phyloP scores from a whole-genome alignment of 2,113 vertebrate genomes.

The Aegotheles bennettii region DNA sequence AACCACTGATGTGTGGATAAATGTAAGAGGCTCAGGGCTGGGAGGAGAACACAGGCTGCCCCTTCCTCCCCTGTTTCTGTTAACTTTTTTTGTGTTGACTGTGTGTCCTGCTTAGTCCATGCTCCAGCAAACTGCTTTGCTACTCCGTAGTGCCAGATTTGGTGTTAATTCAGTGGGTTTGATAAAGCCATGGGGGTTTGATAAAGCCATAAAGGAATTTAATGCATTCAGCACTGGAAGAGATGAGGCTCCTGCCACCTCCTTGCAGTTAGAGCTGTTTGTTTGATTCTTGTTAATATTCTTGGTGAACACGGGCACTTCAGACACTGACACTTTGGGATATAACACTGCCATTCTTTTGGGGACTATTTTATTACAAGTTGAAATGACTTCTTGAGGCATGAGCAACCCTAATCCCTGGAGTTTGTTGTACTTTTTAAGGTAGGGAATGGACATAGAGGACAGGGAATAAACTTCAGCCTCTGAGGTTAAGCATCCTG shows the following conservation, averaged over 20 bases:
- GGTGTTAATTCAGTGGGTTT: background rate
- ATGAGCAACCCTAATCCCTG: background rate
- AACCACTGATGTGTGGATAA: slow-evolving; percentile 94
- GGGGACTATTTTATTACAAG: background rate
- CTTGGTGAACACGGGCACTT: background rate
- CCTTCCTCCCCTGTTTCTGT: background rate
- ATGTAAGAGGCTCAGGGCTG: slow-evolving; percentile 70
- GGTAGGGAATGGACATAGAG: no score
- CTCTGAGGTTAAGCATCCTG: background rate
- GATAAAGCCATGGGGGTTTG: background rate
- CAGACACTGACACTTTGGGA: background rate
- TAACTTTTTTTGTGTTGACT: background rate
- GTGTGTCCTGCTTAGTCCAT: background rate
- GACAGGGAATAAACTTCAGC: background rate
- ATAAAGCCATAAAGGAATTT: background rate
- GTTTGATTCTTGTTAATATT: background rate
- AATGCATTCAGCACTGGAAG: background rate
- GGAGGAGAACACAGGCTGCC: background rate
- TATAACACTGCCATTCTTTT: background rate
- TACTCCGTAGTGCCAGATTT: background rate
- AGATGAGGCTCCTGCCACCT: background rate
- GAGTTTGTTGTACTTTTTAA: background rate
- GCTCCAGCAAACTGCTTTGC: background rate
- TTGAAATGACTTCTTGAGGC: background rate
- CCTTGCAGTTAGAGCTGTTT: background rate